Evolutionary conservation across 2,888 invertebrate species (phyloP), one percentile per base, ranked within the genome.

Genomic region (Mellilla xanthometata): DNA sequence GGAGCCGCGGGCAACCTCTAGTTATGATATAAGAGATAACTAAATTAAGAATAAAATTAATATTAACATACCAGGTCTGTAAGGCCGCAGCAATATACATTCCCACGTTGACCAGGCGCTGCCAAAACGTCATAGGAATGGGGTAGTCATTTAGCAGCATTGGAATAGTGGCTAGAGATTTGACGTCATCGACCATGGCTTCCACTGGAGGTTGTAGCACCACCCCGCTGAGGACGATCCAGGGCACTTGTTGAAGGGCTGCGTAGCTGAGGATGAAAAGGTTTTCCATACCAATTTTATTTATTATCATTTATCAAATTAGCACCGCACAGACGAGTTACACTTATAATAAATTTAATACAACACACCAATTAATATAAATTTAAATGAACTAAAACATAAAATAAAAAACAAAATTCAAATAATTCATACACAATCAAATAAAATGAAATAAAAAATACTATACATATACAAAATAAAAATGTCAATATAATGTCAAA

Each of bases 191-290:
- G n/a, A 82, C 53, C 12, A 76, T 39, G 1, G 50, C 49, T 36
- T 83, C 79, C 1, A 72, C 28, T n/a, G 51, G 35, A 0, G 74
- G 60, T 31, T 69, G 64, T 44, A 78, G 45, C 0, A 58, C 56
- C 0, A 65, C 58, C 0, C 75, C 71, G 24, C 61, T 65, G 1
- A 81, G 56, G 1, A 76, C 3, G 1, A 84, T 76, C 82, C 82
- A 84, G 0, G 83, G 82, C 0, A 58, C 76, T 41, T 72, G 63
- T 12, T 73, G 77, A 1, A 81, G 51, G 0, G 79, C 79, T 4
- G 81, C 79, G 35, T 59, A 59, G 0, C 59, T 54, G 39, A 2
- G 4, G 13, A 26, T 10, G 3, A 19, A 6, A 19, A 19, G 15
- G 15, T 3, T 5, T 5, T 19, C n/a, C n/a, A 19, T 5, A 19